Evolutionary conservation across 1,140 invertebrate species (phyloP).

Genomic region (Pachyrhynchus sulphureomaculatus): DNA sequence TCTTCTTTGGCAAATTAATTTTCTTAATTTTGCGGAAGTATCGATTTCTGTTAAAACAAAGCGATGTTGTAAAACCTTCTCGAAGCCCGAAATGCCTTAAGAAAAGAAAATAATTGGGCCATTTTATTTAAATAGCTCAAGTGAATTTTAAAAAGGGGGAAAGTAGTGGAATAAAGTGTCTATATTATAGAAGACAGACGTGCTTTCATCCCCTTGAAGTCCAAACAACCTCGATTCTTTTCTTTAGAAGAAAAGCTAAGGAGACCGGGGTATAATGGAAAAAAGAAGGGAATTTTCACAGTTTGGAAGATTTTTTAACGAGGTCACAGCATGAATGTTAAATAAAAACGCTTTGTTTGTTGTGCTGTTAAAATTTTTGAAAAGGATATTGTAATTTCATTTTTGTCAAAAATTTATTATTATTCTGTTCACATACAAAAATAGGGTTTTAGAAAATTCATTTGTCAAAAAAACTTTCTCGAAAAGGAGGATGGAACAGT

Average conservation of each 20-base stretch:
- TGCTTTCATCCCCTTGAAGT: conserved; percentile 15
- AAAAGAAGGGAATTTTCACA: neutral
- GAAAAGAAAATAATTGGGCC: conserved; percentile 21
- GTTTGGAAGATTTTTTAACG: conserved; percentile 1
- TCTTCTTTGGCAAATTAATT: no score
- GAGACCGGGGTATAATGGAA: conserved; percentile 1
- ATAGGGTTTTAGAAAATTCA: no score
- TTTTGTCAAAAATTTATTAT: no score
- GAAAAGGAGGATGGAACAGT: no score
- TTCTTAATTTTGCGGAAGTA: no score
- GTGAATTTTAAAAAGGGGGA: conserved; percentile 14
- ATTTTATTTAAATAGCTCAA: conserved; percentile 17
- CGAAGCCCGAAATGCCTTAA: neutral
- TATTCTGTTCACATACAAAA: no score
- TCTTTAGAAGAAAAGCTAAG: conserved; percentile 1
- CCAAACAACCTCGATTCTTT: conserved; percentile 20
- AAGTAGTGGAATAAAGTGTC: conserved; percentile 23
- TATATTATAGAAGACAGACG: conserved; percentile 24
- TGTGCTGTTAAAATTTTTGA: no score
- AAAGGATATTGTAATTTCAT: no score
- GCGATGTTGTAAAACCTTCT: no score
- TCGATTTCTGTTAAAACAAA: no score
- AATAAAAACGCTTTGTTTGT: conserved; percentile 1
- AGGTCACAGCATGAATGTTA: conserved; percentile 1
- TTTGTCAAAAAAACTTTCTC: no score